phyloP scores from a whole-genome alignment of 2,113 vertebrate genomes.

The Gavia stellata region DNA sequence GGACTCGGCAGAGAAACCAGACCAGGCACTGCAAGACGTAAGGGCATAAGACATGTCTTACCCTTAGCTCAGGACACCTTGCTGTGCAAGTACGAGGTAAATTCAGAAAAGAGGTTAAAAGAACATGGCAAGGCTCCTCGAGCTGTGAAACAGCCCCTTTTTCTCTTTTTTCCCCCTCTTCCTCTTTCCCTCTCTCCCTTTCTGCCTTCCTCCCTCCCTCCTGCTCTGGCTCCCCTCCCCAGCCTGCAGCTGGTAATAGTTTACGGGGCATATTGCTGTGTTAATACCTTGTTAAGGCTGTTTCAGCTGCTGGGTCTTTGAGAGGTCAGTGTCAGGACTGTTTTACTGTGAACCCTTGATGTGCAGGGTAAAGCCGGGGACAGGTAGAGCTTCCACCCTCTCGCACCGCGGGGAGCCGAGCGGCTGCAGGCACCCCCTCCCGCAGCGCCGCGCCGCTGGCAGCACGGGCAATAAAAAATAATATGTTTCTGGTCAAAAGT shows the following conservation, averaged over 20 bases:
- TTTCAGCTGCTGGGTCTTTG: constrained; percentile 74
- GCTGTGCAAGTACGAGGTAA: neutral
- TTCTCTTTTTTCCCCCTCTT: neutral
- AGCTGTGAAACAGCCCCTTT: neutral
- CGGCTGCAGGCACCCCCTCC: neutral
- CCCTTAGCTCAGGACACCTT: neutral
- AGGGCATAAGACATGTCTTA: neutral
- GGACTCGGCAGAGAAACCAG: neutral
- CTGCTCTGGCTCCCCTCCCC: neutral
- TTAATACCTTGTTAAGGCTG: constrained; percentile 79
- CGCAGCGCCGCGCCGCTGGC: neutral
- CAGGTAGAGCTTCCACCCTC: constrained; percentile 50
- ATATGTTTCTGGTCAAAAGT: constrained; percentile 62
- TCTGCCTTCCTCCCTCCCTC: neutral
- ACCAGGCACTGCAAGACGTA: neutral
- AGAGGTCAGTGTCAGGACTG: constrained; percentile 77
- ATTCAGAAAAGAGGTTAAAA: neutral
- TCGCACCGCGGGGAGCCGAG: constrained; percentile 41
- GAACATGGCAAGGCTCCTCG: neutral
- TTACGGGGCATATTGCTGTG: constrained; percentile 52
- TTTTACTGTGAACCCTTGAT: constrained; percentile 75
- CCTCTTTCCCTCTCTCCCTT: neutral
- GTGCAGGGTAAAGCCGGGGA: constrained; percentile 64
- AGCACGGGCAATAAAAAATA: constrained; percentile 37
- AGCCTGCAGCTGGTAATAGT: constrained; percentile 72